Base-by-base conservation (phyloP, 2,888 invertebrate species). In the Lepidocyrtinus sp. region DNA sequence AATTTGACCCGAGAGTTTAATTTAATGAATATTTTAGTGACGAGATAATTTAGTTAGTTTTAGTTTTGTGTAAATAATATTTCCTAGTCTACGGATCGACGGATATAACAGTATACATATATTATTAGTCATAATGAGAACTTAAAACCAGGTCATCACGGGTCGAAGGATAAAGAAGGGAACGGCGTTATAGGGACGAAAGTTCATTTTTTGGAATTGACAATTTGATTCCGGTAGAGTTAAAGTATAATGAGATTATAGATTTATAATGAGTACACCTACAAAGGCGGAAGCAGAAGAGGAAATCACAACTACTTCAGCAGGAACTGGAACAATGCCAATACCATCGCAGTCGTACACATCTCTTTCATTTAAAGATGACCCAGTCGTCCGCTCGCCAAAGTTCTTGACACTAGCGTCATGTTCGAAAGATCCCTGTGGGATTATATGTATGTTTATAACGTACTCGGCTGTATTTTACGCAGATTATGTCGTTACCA, bases 401-500 rank as follows among this genome's bases (percentile, higher is more conserved):
- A 71, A 62, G 19, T 72, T 65, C 61, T 77, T 77, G n/a, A 77
- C 77, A n/a, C 68, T 72, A 17, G n/a, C 90, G 86, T 93, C 94
- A 90, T 94, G 94, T 88, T 91, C 94, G 77, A 91, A 91, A 87
- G 96, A 96, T 91, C 94, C 94, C 74, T 96, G 96, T 89, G 96
- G 96, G 85, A 92, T 96, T 87, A 91, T 93, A 83, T 96, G 96
- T 89, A 91, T 96, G 83, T 88, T 94, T 83, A 91, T 95, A 84
- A 95, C 95, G 63, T 96, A 96, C 88, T 88, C 91, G 67, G 94
- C 95, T 2, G 91, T 96, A 59, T 91, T 94, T 87, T 96, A 96
- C 88, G 95, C 96, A 26, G 96, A 96, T 89, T 96, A 96, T 90
- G 96, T 95, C 77, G 93, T 96, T 70, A 91, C 95, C 86, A 90